Conservation (phyloP, 1,140 invertebrate genomes). For the Ceratina calcarata region DNA sequence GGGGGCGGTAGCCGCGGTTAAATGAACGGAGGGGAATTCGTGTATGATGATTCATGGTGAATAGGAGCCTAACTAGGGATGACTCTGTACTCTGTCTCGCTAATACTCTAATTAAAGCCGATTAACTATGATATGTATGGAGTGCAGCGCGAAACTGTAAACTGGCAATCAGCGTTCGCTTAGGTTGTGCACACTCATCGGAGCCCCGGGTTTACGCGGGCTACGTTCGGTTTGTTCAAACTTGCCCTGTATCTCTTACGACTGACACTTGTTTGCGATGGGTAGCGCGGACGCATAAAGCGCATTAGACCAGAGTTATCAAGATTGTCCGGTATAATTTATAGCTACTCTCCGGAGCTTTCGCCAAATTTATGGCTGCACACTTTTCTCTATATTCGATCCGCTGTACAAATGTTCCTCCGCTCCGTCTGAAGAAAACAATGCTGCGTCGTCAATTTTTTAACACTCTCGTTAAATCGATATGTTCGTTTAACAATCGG, state of each 20-base stretch:
- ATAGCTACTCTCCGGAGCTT: background rate
- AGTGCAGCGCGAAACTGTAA: constrained; percentile 49
- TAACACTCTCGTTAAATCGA: no score
- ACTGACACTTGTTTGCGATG: background rate
- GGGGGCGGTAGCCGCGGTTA: no score
- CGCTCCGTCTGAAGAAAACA: no score
- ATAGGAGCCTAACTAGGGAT: constrained; percentile 55
- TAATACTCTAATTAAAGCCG: constrained; percentile 55
- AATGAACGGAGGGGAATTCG: constrained; percentile 34
- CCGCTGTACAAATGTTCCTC: no score
- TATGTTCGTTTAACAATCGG: background rate
- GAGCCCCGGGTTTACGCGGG: background rate
- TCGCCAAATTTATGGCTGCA: background rate
- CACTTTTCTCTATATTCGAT: no score
- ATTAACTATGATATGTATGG: constrained; percentile 45
- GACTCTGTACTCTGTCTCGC: constrained; percentile 16
- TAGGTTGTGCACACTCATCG: background rate
- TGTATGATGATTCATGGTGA: constrained; percentile 34
- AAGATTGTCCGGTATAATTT: background rate
- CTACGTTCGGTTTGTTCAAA: background rate
- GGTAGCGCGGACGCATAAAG: no score
- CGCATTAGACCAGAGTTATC: background rate
- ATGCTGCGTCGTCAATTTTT: no score
- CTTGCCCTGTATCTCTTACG: background rate
- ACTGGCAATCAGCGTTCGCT: constrained; percentile 49